These are phyloP conservation scores for Nothoprocta pentlandii DNA, from an alignment of 2,113 vertebrate species.

Conservation along the genomic window DNA sequence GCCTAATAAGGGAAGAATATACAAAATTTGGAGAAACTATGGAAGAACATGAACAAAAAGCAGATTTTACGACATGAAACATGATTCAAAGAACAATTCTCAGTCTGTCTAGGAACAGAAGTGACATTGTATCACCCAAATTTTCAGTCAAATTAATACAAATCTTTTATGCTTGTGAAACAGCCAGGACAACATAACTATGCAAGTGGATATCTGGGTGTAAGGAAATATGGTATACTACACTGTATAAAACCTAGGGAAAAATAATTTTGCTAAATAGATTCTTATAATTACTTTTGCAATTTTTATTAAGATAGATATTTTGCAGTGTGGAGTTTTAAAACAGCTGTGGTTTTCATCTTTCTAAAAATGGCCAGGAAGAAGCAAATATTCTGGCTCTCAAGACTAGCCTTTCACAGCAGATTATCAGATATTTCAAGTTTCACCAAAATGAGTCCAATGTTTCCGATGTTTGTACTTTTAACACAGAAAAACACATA, in stretches of 20 bases:
- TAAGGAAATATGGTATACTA: neutral
- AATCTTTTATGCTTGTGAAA: neutral
- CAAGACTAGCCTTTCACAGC: neutral
- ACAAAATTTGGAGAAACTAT: neutral
- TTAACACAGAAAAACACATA: neutral
- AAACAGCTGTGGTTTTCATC: neutral
- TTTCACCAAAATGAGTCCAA: neutral
- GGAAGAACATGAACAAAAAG: neutral
- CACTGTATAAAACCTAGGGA: neutral
- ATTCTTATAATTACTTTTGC: neutral
- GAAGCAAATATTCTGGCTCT: neutral
- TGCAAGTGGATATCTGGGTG: neutral
- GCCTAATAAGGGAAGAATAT: neutral
- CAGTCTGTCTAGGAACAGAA: neutral
- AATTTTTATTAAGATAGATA: neutral
- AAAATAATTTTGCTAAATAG: neutral
- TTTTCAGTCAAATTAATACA: slow-evolving; percentile 1
- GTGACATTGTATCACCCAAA: neutral
- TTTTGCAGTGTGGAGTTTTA: neutral
- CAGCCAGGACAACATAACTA: neutral
- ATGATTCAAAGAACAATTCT: neutral
- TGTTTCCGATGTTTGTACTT: fast-evolving
- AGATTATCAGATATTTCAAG: neutral
- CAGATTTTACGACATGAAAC: neutral
- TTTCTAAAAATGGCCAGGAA: neutral